Evolutionary conservation across 2,888 invertebrate species (phyloP), one percentile per base, ranked within the genome.

Genomic region (Acrocera orbiculus): DNA sequence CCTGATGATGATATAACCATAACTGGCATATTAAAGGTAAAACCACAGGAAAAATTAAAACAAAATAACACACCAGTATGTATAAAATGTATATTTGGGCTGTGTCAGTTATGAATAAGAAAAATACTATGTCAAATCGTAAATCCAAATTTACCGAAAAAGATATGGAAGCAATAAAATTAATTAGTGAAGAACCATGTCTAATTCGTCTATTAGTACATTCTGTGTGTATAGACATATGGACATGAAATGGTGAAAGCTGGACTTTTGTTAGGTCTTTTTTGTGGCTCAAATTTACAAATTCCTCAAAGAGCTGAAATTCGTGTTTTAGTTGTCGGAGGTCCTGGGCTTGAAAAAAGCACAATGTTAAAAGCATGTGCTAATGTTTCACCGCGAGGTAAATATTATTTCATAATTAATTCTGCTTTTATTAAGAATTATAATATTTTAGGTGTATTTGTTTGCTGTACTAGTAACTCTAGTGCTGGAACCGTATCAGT

Each of bases 241-340:
- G 93, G 95, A 0, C 85, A 92, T 53, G 89, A 92, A 56, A 66
- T 89, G 43, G 77, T 90, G 1, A 95, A 95, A 61, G 86, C 90
- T 7, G 92, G 87, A 0, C 63, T 90, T 3, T 52, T 90, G 9
- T 62, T 93, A 14, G 76, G 78, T 2, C 63, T 95, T 4, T 76
- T 93, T 50, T 89, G 92, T 1, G 92, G 90, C 2, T 72, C 43
- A 4, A 47, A 46, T 8, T 43, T 45, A 10, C 45, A 46, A 2
- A 53, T 52, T 10, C 66, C 67, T 2, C 56, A 65, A 2, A 54
- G 75, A 28, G 61, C 65, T 19, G 73, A 81, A 53, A 76, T 83
- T 17, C 83, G 89, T 48, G 69, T 90, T 15, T 63, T 92, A 14
- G 65, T 92, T n/a, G 77, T 93, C 1, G 93, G 92, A 1, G 90